Evolutionary conservation across 2,888 invertebrate species (phyloP).

Genomic region (Herminia tarsipennalis): DNA sequence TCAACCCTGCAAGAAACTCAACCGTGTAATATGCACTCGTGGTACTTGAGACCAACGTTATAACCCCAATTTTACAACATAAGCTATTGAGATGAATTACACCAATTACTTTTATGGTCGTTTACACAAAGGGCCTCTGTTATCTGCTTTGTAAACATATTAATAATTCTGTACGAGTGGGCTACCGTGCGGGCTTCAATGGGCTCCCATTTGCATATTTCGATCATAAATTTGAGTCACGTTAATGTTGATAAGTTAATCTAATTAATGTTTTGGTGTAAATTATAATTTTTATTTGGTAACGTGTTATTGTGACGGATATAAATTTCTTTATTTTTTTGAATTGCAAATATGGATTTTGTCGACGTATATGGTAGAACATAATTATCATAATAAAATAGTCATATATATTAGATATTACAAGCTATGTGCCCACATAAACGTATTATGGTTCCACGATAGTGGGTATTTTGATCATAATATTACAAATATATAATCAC

Average conservation of each 20-base stretch:
- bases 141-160: constrained; percentile 71
- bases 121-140: constrained; percentile 55
- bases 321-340: constrained; percentile 9
- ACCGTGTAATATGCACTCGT: constrained; percentile 51
- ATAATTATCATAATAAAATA: no score
- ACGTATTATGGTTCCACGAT: no score
- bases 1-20: constrained; percentile 43
- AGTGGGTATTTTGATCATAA: no score
- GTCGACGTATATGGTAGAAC: no score
- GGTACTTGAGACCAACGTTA: constrained; percentile 21
- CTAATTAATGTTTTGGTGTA: constrained; percentile 45
- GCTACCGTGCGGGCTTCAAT: constrained; percentile 54
- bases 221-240: constrained; percentile 47
- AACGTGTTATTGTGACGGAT: constrained; percentile 8
- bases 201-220: constrained; percentile 55
- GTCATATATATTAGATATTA: no score
- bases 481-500: no score
- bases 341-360: no score
- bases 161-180: constrained; percentile 53
- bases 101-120: constrained; percentile 72
- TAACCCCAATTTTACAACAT: constrained; percentile 59
- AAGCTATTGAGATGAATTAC: constrained; percentile 73
- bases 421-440: no score
- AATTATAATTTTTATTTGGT: constrained; percentile 40
- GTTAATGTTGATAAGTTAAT: constrained; percentile 44